A percentile compares a stretch with the other conserved stretches of the same genome.
Conservation (phyloP, 2,888 invertebrate genomes). For the Baccha elongata region DNA sequence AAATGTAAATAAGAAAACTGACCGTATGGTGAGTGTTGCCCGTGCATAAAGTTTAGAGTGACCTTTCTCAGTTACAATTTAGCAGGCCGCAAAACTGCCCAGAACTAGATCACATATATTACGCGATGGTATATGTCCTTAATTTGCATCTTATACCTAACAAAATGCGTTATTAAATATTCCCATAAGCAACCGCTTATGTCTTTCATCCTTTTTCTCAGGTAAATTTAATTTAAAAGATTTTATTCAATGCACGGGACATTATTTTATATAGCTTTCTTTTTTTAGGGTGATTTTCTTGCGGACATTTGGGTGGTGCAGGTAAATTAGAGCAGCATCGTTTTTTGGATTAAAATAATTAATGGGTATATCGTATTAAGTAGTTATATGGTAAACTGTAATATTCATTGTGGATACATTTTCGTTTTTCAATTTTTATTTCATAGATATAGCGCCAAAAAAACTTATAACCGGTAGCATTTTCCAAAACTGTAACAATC, state of each 20-base stretch:
- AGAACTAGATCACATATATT: conserved; percentile 66
- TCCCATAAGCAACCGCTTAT: conserved; percentile 46
- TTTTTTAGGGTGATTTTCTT: conserved; percentile 36
- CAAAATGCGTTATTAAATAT: conserved; percentile 57
- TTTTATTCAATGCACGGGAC: conserved; percentile 18
- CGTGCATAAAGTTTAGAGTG: conserved; percentile 16
- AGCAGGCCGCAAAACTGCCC: conserved; percentile 65
- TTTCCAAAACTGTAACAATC: no score
- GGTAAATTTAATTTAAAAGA: conserved; percentile 15
- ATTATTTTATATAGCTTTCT: not conserved
- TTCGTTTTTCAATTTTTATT: not conserved
- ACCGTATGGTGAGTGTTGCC: conserved; percentile 43
- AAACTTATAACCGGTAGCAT: no score
- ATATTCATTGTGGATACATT: no score
- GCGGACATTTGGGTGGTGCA: conserved; percentile 40
- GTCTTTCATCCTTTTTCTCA: conserved; percentile 11
- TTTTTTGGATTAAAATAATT: conserved; percentile 3
- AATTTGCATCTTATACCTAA: conserved; percentile 64
- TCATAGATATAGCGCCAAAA: no score
- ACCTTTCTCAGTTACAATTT: conserved; percentile 27
- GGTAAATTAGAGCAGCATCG: conserved; percentile 66
- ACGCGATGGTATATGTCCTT: conserved; percentile 65
- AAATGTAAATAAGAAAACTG: conserved; percentile 54
- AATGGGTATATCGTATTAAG: no score
- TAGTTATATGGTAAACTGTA: no score